Evolutionary conservation across 2,797 vertebrate species (phyloP), one percentile per base, ranked within the genome.

Genomic region (Anolis apletophallus): DNA sequence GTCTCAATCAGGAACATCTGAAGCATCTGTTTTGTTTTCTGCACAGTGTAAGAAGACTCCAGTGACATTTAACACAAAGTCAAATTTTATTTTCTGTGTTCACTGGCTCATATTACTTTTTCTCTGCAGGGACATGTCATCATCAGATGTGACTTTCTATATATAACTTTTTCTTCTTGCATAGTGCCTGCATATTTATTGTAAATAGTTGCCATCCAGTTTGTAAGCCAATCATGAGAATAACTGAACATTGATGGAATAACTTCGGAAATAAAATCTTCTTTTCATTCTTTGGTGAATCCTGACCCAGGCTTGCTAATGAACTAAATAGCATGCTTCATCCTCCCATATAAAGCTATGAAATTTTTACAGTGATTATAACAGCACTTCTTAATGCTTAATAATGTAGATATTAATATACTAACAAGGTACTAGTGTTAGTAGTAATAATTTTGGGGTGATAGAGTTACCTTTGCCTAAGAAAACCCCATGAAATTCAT

Each of bases 51-150:
- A 84, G 81, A 59, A 55, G 61, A 23, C 36, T 57, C 50, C 8
- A 19, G 3, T 77, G 34, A 81, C 1, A n/a, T n/a, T 85, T 68
- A 85, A 80, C 26, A 3, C 2, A 29, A 55, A 84, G 17, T 54
- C 21, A 85, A 89, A 81, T 26, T 2, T 79, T 88, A 59, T 1
- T 85, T 86, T 40, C 57, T 78, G 5, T 59, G 67, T 5, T 2
- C 72, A 34, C 3, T 55, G 21, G 46, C n/a, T 16, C 0, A 0
- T 59, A 3, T 0, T 29, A 73, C 46, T n/a, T 0, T 0, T 81
- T 64, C 23, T 54, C 64, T 68, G 68, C 71, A 76, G 73, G 40
- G 90, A 23, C 1, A 7, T 81, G 23, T 29, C 26, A 74, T 7
- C 54, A 78, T 16, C 80, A 10, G 2, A 1, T 32, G n/a, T 0